These are phyloP conservation scores for Atta cephalotes DNA, from an alignment of 1,140 invertebrate genomes.

Conservation along the genomic window DNA sequence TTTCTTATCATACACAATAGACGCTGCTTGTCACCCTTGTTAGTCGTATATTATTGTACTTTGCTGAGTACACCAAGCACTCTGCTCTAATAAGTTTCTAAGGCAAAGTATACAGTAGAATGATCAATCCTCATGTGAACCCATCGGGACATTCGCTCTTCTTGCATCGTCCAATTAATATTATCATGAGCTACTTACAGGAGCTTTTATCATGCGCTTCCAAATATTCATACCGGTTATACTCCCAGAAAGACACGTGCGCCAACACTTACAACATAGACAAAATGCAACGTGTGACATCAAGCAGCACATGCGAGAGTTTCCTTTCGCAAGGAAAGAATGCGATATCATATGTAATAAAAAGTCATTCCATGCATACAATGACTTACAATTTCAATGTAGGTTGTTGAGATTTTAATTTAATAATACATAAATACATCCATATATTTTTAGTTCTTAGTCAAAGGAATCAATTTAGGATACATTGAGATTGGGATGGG, in stretches of 20 bases:
- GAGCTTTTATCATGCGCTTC: conserved; percentile 39
- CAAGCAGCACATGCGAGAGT: not conserved
- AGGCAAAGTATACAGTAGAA: not conserved
- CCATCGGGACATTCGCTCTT: conserved; percentile 25
- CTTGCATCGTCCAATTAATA: conserved; percentile 44
- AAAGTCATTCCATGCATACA: not conserved
- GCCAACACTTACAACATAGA: conserved; percentile 2
- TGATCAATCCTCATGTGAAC: conserved; percentile 3
- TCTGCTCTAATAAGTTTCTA: conserved; percentile 37
- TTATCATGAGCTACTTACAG: conserved; percentile 40
- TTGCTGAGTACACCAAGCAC: not conserved
- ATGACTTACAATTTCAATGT: not conserved
- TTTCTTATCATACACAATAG: conserved; percentile 5
- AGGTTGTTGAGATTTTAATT: not conserved
- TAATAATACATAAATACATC: not conserved
- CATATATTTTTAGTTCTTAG: not conserved
- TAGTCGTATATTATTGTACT: conserved; percentile 12
- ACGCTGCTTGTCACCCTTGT: conserved; percentile 12
- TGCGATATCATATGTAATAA: not conserved
- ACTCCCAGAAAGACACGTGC: conserved; percentile 21
- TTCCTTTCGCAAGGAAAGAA: conserved; percentile 10
- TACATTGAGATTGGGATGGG: not conserved
- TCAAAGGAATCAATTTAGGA: not conserved
- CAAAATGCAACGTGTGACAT: conserved; percentile 33
- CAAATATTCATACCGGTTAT: conserved; percentile 33